Base-by-base conservation (phyloP, 2,888 invertebrate genomes). In the Isoperla grammatica region DNA sequence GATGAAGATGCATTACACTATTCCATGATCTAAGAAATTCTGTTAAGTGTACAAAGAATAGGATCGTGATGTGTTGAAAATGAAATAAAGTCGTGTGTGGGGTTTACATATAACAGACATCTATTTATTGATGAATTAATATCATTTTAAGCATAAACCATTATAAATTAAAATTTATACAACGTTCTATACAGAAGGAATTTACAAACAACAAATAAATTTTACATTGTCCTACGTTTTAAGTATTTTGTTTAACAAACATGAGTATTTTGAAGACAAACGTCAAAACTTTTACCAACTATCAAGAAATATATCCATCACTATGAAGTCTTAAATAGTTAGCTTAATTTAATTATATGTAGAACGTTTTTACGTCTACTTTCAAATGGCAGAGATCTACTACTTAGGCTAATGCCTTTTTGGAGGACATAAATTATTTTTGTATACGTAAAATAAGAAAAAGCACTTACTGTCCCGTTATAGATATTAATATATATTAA, bases 131-230 rank as follows among this genome's bases (percentile, higher is more conserved):
- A 57, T 48, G 19, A 43, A 22, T 56, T 29, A 29, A 29, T 43
- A 43, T 15, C 15, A 43, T 43, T 43, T 43, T 43, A 43, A 15
- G 15, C 15, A 43, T 5, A 15, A 15, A 43, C 15, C 15, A 43
- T 17, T 39, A 53, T 53, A 35, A 8, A 17, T 53, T 39, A 53
- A 53, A 53, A 53, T 46, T n/a, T 37, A 53, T 39, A 37, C 53
- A 39, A 53, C 39, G 8, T 29, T 29, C 29, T 43, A 63, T 59
- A 63, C 61, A 61, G 59, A 63, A 60, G 55, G 50, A 56, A 62
- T 62, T 57, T 62, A 63, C 63, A 63, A 58, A 45, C 22, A 17
- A 53, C 15, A 15, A 39, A 37, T n/a, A 37, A 39, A 15, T 56
- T 62, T 63, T 63, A 62, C 60, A 63, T 58, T 60, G 48, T 12